Evolutionary conservation across 2,888 invertebrate genomes (phyloP), one percentile per base, ranked within the genome.

Genomic region (Coelinius sp.): DNA sequence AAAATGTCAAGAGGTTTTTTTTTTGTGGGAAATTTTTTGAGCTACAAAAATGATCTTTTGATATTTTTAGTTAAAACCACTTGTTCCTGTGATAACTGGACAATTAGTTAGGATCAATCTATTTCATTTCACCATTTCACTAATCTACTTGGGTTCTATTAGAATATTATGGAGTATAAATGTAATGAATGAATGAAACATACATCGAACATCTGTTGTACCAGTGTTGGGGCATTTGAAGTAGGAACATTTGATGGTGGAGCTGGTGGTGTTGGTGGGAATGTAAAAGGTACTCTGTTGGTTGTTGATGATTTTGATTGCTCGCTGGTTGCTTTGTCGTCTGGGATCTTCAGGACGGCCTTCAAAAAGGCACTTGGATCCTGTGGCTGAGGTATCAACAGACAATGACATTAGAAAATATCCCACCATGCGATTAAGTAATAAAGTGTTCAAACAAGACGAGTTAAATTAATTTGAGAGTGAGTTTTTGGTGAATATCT

Each of bases 161-260:
- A 31, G 66, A 52, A 22, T 59, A 59, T 44, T 27, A 2, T n/a
- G 14, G 24, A 35, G n/a, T 14, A 65, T 44, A 44, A 31, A 59
- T 56, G n/a, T 12, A 4, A 71, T 67, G 17, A 66, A 64, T 56
- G 31, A 31, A 66, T 68, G 56, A 25, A 74, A 80, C 84, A 75
- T 82, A 87, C 87, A 76, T 88, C 87, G 68, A 88, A 88, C 70
- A 88, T 78, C 68, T 86, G 85, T 78, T 88, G 86, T 49, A 88
- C 87, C 76, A 88, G 81, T 10, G 85, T 83, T 6, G 87, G 85
- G 64, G 86, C 83, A 31, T 84, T 83, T 56, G 83, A 80, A 2
- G 76, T 68, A 56, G 84, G 81, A 0, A 73, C 52, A 27, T 74
- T n/a, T 0, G 35, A 6, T 12, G 67, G 22, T 44, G 73, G 31